Percentiles rank a stretch among this genome's conserved stretches.
phyloP scores from a whole-genome alignment of 1,140 invertebrate genomes.

The Acromyrmex charruanus region DNA sequence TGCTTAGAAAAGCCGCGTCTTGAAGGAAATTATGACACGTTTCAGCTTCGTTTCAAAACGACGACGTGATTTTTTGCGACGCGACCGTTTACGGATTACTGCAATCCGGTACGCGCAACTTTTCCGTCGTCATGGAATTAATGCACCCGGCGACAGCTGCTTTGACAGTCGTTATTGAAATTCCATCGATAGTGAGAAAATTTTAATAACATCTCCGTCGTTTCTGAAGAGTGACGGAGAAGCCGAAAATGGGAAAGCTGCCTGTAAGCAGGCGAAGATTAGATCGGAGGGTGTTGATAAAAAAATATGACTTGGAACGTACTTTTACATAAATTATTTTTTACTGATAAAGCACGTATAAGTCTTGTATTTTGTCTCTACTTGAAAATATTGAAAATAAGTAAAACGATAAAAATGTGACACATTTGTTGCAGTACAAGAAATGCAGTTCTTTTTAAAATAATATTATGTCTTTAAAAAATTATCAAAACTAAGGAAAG shows the following conservation, averaged over 20 bases:
- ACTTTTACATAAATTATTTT: neutral
- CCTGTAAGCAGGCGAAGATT: neutral
- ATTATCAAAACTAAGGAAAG: neutral
- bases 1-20: constrained; percentile 1
- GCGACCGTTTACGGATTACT: constrained; percentile 38
- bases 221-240: neutral
- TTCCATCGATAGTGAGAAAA: constrained; percentile 66
- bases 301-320: constrained; percentile 10
- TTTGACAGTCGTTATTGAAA: constrained; percentile 71
- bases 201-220: constrained; percentile 61
- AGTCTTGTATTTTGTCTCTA: neutral
- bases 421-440: neutral
- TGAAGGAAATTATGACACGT: constrained; percentile 21
- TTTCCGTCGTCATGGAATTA: constrained; percentile 60
- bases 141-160: constrained; percentile 57
- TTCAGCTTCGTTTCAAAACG: constrained; percentile 1
- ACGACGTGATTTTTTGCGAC: constrained; percentile 53
- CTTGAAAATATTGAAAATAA: neutral
- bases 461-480: neutral
- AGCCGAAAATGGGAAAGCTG: neutral
- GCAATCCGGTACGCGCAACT: constrained; percentile 50
- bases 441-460: neutral
- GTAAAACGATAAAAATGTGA: neutral
- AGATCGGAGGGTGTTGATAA: neutral
- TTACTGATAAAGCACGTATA: neutral